phyloP scores from a whole-genome alignment of 2,797 vertebrate species.

The Bovichtus diacanthus region DNA sequence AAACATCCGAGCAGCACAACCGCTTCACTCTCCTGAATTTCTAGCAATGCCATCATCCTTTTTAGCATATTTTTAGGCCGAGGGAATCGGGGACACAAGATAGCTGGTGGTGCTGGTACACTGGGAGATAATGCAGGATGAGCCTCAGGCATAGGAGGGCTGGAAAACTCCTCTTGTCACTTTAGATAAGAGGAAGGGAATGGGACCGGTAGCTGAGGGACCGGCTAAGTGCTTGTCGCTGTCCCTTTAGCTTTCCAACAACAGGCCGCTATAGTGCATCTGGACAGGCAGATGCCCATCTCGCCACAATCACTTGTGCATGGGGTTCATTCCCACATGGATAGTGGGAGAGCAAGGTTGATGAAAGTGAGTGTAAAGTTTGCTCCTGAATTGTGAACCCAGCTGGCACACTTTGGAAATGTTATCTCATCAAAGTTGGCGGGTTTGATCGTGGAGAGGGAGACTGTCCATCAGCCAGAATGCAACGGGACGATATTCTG shows the following conservation, averaged over 20 bases:
- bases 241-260: slow-evolving; percentile 74
- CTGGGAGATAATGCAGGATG: slow-evolving; percentile 77
- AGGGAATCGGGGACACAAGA: slow-evolving; percentile 64
- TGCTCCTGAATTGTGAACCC: slow-evolving; percentile 44
- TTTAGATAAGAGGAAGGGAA: slow-evolving; percentile 83
- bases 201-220: slow-evolving; percentile 79
- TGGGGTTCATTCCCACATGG: slow-evolving; percentile 55
- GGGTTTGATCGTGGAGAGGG: slow-evolving; percentile 23
- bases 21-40: slow-evolving; percentile 55
- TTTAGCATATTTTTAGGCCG: slow-evolving; percentile 73
- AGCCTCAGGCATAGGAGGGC: slow-evolving; percentile 74
- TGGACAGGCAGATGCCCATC: slow-evolving; percentile 72
- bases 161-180: slow-evolving; percentile 80
- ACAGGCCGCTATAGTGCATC: slow-evolving; percentile 62
- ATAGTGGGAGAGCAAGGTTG: slow-evolving; percentile 33
- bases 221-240: slow-evolving; percentile 80
- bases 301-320: slow-evolving; percentile 44
- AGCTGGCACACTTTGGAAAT: slow-evolving; percentile 44
- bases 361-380: slow-evolving; percentile 59
- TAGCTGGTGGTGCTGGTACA: slow-evolving; percentile 66
- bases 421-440: slow-evolving; percentile 46
- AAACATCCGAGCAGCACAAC: slow-evolving; percentile 49
- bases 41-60: slow-evolving; percentile 55
- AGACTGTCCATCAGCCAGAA: slow-evolving; percentile 44
- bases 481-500: neutral